Percentiles rank a stretch among this genome's conserved stretches.
Evolutionary conservation across 1,140 invertebrate genomes (phyloP).

Genomic region (Chymomyza costata): DNA sequence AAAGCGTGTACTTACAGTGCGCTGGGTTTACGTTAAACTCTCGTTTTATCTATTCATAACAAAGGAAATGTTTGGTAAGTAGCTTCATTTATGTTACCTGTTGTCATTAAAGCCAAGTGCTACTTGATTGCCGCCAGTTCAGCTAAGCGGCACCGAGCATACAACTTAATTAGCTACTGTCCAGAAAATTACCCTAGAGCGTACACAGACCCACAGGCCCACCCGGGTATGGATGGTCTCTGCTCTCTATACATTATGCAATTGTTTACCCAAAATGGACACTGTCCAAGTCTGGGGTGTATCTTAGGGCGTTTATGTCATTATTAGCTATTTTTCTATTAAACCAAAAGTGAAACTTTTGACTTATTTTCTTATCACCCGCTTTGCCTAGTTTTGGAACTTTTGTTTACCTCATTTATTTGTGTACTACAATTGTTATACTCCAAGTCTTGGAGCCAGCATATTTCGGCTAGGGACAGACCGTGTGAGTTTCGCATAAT

Average conservation of each 20-base stretch:
- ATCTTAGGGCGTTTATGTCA: no score
- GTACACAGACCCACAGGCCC: not conserved
- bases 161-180: slow-evolving; percentile 25
- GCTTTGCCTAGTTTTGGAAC: slow-evolving; percentile 23
- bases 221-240: no score
- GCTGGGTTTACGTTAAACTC: no score
- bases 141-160: slow-evolving; percentile 26
- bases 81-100: slow-evolving; percentile 18
- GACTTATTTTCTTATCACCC: slow-evolving; percentile 32
- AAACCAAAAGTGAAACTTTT: slow-evolving; percentile 45
- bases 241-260: no score
- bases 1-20: no score
- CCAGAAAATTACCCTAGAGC: no score
- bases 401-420: slow-evolving; percentile 25
- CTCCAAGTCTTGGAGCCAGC: slow-evolving; percentile 6
- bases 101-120: slow-evolving; percentile 31
- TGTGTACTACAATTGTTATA: slow-evolving; percentile 35
- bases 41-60: no score
- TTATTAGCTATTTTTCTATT: no score
- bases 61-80: slow-evolving; percentile 26
- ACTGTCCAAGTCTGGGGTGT: no score
- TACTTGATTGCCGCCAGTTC: no score
- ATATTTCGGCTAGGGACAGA: slow-evolving; percentile 25
- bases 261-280: slow-evolving; percentile 3
- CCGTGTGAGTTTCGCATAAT: slow-evolving; percentile 51